Conservation (phyloP, 2,888 invertebrate genomes). For the Diabrotica balteata region DNA sequence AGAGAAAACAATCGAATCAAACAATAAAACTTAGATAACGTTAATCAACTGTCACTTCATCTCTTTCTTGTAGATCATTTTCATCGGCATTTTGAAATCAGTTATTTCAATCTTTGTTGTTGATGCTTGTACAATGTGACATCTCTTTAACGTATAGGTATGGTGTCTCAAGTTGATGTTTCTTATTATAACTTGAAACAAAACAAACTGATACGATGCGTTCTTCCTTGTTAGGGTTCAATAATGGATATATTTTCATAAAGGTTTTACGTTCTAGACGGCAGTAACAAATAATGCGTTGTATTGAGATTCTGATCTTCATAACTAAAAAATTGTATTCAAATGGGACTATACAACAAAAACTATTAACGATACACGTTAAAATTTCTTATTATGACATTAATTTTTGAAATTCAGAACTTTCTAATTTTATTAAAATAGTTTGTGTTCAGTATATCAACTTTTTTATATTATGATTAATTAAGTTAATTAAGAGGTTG, state of each 20-base stretch:
- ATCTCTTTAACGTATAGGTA: slow-evolving; percentile 20
- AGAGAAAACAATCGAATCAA: neutral
- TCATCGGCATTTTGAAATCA: slow-evolving; percentile 36
- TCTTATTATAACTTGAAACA: slow-evolving; percentile 26
- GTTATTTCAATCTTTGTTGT: slow-evolving; percentile 33
- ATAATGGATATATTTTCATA: neutral
- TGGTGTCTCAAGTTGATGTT: slow-evolving; percentile 26
- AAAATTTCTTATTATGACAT: too few species aligned
- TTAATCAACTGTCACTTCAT: slow-evolving; percentile 29
- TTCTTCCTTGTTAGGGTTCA: neutral
- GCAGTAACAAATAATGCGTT: too few species aligned
- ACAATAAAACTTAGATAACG: slow-evolving; percentile 29
- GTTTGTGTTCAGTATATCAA: too few species aligned
- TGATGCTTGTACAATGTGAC: slow-evolving; percentile 29
- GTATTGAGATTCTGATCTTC: neutral
- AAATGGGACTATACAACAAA: neutral
- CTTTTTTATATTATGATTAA: too few species aligned
- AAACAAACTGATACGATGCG: slow-evolving; percentile 14
- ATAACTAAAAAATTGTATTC: neutral
- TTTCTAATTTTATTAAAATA: too few species aligned
- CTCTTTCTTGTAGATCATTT: slow-evolving; percentile 33
- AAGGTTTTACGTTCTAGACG: too few species aligned
- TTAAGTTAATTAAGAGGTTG: too few species aligned
- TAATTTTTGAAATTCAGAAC: too few species aligned
- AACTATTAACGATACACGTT: too few species aligned